Evolutionary conservation across 2,113 vertebrate genomes (phyloP), one percentile per base, ranked within the genome.

Genomic region (Recurvirostra avosetta): DNA sequence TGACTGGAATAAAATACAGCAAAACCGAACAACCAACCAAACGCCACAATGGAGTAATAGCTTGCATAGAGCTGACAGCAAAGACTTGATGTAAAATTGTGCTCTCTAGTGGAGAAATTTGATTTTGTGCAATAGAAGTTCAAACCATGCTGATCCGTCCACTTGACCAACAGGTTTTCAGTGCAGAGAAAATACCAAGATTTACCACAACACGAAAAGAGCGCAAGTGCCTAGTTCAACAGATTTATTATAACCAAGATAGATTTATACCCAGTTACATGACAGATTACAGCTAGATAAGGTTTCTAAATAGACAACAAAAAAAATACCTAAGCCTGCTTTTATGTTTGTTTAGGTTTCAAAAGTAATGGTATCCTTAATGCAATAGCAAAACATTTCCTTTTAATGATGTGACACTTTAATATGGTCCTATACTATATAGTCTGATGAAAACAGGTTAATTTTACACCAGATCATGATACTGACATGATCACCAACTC

Each of bases 101-200:
- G 92, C 91, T 91, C 92, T 65, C 95, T 94, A 87, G 88, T 92
- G 92, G 88, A 87, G 43, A 87, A 80, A 59, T 62, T 11, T 41
- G 40, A 27, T 75, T 71, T 68, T 49, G 26, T 75, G 49, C 83
- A 82, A 32, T 68, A 29, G 4, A 70, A 45, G 11, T 56, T 84
- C 38, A 79, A 79, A 40, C 40, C 34, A 56, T 14, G 19, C 34
- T 41, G 36, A 78, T 81, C 32, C 75, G 77, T 38, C 30, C 53
- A 50, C 30, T 58, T 45, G 23, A 53, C 30, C 73, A 73, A 61
- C 5, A 62, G 10, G 5, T 76, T 72, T 79, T 58, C 58, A 82
- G 49, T 29, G 34, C 41, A 73, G 32, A 96, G 73, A 81, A 38
- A 53, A 49, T 7, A 79, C 0, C 18, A 72, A 45, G 8, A 66